Evolutionary conservation across 1,140 invertebrate genomes (phyloP), one percentile per base, ranked within the genome.

Genomic region (Platyscapa corneri): DNA sequence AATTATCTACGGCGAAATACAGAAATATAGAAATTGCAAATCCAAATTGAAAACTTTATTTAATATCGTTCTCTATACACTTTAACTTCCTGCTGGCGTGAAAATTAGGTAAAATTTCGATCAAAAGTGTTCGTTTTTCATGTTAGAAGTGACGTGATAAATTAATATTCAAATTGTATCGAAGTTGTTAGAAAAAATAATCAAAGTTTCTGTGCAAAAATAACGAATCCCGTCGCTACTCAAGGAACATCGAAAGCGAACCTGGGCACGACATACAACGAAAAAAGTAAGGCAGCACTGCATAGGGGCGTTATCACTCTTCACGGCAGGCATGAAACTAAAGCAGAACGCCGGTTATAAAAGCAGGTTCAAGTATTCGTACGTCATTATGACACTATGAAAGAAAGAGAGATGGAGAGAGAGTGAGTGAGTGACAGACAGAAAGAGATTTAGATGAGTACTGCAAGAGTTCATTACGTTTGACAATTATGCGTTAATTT

Each of bases 401-500:
- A 3, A 5, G 60, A 14, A 14, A 12, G 80, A 53, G 18, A n/a
- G n/a, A n/a, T n/a, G n/a, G n/a, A n/a, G 49, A 39, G 64, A 42
- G 42, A 67, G 16, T 39, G 42, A 46, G 12, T 5, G 12, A 46
- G 42, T 7, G 12, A 12, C 5, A 46, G 12, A 12, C 5, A 65
- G 56, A 67, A 6, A 65, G 14, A 74, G 70, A 42, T 42, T 34
- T 6, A 42, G 8, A 49, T n/a, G 39, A 27, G 67, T 16, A 53
- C 64, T 49, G 34, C 72, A 60, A 82, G 84, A 83, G 89, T 87
- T 93, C 92, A 92, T 93, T 93, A 92, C 92, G 92, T 93, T 93
- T 93, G 92, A 92, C 92, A 93, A 93, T 93, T 93, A 93, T 93
- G 92, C 92, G 89, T 93, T 93, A 93, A 93, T 93, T 93, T 93